Percentiles rank a stretch among this genome's conserved stretches.
Evolutionary conservation across 2,797 vertebrate genomes (phyloP).

Genomic region (Brotula barbata): DNA sequence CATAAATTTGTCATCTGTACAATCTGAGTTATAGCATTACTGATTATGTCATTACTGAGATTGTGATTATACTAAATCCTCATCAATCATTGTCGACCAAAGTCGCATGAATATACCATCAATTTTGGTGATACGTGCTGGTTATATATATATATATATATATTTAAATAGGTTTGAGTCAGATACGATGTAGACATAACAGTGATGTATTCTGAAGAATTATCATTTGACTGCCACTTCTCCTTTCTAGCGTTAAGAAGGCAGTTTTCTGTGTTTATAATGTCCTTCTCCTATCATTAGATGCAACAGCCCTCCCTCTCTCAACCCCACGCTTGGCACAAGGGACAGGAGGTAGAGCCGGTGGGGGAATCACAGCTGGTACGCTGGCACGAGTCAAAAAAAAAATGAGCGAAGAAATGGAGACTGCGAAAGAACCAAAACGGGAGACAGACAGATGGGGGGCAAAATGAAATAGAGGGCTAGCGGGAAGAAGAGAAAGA

Average conservation of each 20-base stretch:
- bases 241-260: not conserved
- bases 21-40: no score
- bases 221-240: not conserved
- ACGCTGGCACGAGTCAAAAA: conserved; percentile 49
- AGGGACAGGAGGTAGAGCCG: conserved; percentile 54
- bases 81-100: no score
- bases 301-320: not conserved
- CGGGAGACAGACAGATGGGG: conserved; percentile 70
- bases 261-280: not conserved
- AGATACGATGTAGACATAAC: no score
- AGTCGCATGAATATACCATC: no score
- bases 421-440: conserved; percentile 54
- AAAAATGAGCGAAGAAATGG: conserved; percentile 43
- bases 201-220: no score
- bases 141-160: no score
- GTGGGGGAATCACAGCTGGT: conserved; percentile 67
- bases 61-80: no score
- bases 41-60: no score
- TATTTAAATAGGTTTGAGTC: no score
- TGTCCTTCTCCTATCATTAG: conserved; percentile 16
- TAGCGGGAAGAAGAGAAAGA: conserved; percentile 53
- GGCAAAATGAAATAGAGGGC: conserved; percentile 60
- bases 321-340: conserved; percentile 46
- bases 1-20: no score
- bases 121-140: no score